A percentile compares a stretch with the other conserved stretches of the same genome.
These are phyloP conservation scores for Chironomus striatipennis DNA, from an alignment of 1,140 invertebrate species.

Conservation along the genomic window DNA sequence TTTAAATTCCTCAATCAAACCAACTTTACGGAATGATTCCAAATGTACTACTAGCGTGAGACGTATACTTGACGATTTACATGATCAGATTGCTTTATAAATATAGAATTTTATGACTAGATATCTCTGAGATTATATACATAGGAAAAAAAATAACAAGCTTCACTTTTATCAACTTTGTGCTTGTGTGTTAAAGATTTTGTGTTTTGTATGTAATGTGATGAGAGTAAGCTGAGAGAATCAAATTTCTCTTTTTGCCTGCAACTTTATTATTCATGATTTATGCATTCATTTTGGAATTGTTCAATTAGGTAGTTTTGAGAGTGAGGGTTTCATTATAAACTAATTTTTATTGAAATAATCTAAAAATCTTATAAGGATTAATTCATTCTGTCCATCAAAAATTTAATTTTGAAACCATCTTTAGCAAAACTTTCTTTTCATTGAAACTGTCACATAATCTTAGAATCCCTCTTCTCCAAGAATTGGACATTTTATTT, in stretches of 20 bases:
- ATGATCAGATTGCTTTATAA: conserved; percentile 8
- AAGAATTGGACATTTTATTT: too few relatives aligned
- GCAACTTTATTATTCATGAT: background rate
- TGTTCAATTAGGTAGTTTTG: too few relatives aligned
- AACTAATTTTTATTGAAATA: too few relatives aligned
- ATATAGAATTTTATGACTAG: conserved; percentile 4
- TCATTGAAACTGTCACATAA: too few relatives aligned
- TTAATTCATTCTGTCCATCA: too few relatives aligned
- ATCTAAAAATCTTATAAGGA: too few relatives aligned
- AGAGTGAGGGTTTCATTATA: too few relatives aligned
- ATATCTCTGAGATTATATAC: conserved; percentile 4
- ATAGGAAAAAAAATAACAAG: background rate
- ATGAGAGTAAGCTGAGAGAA: background rate
- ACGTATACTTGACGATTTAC: background rate
- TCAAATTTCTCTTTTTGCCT: background rate
- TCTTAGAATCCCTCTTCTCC: too few relatives aligned
- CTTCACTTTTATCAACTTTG: background rate
- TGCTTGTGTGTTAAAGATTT: background rate
- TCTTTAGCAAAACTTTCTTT: too few relatives aligned
- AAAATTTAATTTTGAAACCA: too few relatives aligned
- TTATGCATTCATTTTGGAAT: too few relatives aligned
- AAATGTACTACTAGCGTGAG: background rate
- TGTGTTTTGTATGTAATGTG: background rate
- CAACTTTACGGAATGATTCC: background rate
- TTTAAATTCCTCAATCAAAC: background rate